Base-by-base conservation (phyloP, 2,113 vertebrate genomes). In the Prietella phreatophila region DNA sequence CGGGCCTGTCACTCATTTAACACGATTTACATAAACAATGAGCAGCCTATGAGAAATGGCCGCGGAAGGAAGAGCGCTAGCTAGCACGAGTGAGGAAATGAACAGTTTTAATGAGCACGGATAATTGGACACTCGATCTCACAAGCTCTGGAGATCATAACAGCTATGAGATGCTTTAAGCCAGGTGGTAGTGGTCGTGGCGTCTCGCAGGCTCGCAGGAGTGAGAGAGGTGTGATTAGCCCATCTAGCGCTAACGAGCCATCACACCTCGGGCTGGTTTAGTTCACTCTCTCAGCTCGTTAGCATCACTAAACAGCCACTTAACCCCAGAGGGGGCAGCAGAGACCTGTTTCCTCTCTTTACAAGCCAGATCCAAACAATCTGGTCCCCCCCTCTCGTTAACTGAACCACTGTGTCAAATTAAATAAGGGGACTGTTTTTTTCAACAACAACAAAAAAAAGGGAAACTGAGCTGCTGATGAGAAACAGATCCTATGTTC, bases 231-330 rank as follows among this genome's bases (percentile, higher is more conserved):
- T 71, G 73, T 75, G 82, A 89, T 87, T 84, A 85, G 83, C 53
- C 61, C 36, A 85, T 73, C 20, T 39, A 91, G 91, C 86, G 56
- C 91, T 94, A 94, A 93, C 91, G 88, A 93, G 91, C 90, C 81
- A 84, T 89, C 91, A 93, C 94, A 94, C 91, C 91, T 94, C 90
- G 78, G 83, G 25, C 88, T 85, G 89, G 87, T 88, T 89, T 91
- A 83, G 89, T 90, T 91, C 91, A 86, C 91, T 83, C 92, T 93
- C 93, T 91, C 92, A 93, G 93, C 93, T 94, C 92, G 92, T 95
- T 94, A 94, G 91, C 90, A 90, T 93, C 93, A 91, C 91, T 89
- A 87, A 93, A 92, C 93, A 91, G 92, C 90, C 91, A 91, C 91
- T 93, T 93, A 88, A 88, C 87, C 90, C 87, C 73, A 86, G 60